A percentile compares a stretch with the other conserved stretches of the same genome.
These are phyloP conservation scores for Crocuta crocuta DNA, from an alignment of 2,113 vertebrate genomes.

Conservation along the genomic window DNA sequence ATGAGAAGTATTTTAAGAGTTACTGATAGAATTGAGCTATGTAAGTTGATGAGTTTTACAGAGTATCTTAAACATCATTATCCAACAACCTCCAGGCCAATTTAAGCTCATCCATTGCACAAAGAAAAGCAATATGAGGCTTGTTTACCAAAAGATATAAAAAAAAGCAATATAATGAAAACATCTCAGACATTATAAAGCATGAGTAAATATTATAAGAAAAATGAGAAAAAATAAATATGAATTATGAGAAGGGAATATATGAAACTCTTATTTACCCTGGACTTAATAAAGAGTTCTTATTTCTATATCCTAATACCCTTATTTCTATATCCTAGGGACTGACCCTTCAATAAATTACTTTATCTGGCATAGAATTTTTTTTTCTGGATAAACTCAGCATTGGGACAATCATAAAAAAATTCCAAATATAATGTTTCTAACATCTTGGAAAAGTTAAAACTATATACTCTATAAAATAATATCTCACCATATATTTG, in stretches of 20 bases:
- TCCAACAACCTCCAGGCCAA: neutral
- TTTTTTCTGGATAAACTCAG: neutral
- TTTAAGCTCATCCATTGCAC: neutral
- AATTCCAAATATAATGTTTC: neutral
- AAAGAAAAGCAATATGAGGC: neutral
- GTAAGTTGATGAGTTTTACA: neutral
- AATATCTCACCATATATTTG: neutral
- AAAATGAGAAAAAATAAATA: neutral
- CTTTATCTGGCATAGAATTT: neutral
- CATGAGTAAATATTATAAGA: neutral
- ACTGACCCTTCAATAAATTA: neutral
- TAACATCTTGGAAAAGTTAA: neutral
- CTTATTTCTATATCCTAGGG: neutral
- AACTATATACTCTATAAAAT: neutral
- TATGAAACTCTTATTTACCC: neutral
- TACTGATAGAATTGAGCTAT: neutral
- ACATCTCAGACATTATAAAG: neutral
- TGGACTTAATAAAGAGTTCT: neutral
- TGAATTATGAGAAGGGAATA: neutral
- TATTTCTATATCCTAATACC: neutral
- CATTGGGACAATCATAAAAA: neutral
- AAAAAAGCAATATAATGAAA: neutral
- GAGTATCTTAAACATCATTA: neutral
- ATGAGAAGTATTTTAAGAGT: neutral
- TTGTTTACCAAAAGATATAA: neutral